These are phyloP conservation scores for Scatophagus argus DNA, from an alignment of 2,113 vertebrate species.

Conservation along the genomic window DNA sequence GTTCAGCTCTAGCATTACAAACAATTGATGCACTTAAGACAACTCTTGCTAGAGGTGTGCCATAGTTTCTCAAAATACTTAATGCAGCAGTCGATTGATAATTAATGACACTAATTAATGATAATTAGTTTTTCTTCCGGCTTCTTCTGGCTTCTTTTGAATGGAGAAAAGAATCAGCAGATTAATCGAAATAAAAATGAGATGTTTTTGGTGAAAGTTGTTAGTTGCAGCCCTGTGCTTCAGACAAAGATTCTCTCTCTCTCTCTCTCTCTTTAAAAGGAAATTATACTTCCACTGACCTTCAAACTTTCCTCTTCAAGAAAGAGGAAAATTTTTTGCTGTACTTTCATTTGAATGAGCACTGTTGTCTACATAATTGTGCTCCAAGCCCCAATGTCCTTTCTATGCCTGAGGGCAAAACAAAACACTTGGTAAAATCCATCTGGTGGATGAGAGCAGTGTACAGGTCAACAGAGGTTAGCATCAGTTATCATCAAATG, in stretches of 20 bases:
- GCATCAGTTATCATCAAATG: not conserved
- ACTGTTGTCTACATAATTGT: not conserved
- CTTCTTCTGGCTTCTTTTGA: too few species aligned
- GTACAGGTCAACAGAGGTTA: slow-evolving; percentile 9
- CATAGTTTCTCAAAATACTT: not conserved
- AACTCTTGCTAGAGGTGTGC: too few species aligned
- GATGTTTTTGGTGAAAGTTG: too few species aligned
- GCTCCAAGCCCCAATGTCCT: not conserved
- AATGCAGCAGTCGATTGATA: not conserved
- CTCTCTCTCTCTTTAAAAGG: not conserved
- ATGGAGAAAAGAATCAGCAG: not conserved
- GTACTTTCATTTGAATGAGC: not conserved
- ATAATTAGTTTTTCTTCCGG: not conserved
- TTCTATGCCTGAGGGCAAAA: not conserved
- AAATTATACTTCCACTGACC: not conserved
- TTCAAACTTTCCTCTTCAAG: not conserved
- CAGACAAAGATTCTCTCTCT: not conserved
- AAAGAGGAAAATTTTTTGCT: not conserved
- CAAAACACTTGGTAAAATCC: not conserved
- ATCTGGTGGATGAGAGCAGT: not conserved
- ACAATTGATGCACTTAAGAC: too few species aligned
- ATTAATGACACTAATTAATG: not conserved
- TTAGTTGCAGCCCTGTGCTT: not conserved
- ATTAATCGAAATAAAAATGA: not conserved
- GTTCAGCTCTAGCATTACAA: too few species aligned